Evolutionary conservation across 1,140 invertebrate species (phyloP).

Genomic region (Acyrthosiphon pisum): DNA sequence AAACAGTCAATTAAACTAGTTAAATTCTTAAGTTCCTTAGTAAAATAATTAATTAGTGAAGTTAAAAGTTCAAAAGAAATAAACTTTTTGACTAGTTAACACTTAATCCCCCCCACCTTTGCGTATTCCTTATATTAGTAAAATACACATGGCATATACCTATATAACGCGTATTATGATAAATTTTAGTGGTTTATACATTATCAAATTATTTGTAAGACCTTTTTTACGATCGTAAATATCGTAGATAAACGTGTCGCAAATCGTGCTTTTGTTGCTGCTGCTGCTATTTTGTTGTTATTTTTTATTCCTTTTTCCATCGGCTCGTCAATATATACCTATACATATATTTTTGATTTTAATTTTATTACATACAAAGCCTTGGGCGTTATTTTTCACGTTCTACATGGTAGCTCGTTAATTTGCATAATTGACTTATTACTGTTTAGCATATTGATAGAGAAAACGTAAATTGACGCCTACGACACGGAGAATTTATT

Average conservation of each 20-base stretch:
- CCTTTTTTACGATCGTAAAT: background rate
- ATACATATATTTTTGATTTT: conserved; percentile 24
- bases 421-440: conserved; percentile 57
- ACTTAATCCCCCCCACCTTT: too few species aligned
- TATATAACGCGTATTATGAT: background rate
- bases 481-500: conserved; percentile 49
- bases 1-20: too few species aligned
- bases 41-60: too few species aligned
- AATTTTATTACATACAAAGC: conserved; percentile 42
- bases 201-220: background rate
- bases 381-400: conserved; percentile 46
- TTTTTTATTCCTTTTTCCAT: background rate
- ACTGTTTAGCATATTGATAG: conserved; percentile 56
- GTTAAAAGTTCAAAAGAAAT: too few species aligned
- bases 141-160: background rate
- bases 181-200: background rate
- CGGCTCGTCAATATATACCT: background rate
- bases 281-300: background rate
- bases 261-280: background rate
- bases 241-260: too few species aligned
- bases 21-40: too few species aligned
- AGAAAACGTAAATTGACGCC: conserved; percentile 56
- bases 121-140: background rate
- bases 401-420: conserved; percentile 53
- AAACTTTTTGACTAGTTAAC: too few species aligned